Evolutionary conservation across 2,113 vertebrate genomes (phyloP).

Genomic region (Colinus virginianus): DNA sequence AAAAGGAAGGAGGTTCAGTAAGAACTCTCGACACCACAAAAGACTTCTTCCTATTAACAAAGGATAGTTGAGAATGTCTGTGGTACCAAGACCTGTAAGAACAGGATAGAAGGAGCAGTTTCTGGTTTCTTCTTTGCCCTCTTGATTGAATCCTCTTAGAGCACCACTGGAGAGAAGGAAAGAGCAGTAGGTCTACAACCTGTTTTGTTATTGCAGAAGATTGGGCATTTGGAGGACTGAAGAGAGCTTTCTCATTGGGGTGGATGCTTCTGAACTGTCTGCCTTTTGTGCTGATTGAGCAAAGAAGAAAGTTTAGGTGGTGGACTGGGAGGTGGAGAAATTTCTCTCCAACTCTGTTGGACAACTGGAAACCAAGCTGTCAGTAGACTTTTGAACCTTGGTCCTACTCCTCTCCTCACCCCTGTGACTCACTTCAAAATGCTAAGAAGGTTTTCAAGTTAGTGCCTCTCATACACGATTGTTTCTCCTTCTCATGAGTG

Average conservation of each 20-base stretch:
- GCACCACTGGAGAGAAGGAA: background rate
- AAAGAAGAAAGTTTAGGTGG: background rate
- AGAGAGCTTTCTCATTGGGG: background rate
- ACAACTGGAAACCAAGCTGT: background rate
- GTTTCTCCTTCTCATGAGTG: background rate
- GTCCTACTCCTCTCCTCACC: background rate
- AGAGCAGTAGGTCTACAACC: fast-evolving
- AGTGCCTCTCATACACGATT: background rate
- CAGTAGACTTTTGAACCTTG: background rate
- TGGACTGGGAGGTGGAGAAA: background rate
- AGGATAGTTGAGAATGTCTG: background rate
- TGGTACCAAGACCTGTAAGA: background rate
- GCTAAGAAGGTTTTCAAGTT: background rate
- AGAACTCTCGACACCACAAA: background rate
- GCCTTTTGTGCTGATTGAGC: background rate
- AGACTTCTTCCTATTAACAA: background rate
- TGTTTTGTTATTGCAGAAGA: background rate
- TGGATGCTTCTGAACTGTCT: background rate
- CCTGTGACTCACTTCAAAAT: background rate
- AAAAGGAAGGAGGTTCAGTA: background rate
- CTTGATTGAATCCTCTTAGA: background rate
- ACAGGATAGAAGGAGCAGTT: background rate
- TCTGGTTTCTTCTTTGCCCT: background rate
- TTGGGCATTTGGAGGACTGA: too few relatives aligned
- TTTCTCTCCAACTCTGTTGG: background rate